Evolutionary conservation across 37 sponge, comb jelly and placozoan species (phyloP).

Genomic region (Amphimedon queenslandica): DNA sequence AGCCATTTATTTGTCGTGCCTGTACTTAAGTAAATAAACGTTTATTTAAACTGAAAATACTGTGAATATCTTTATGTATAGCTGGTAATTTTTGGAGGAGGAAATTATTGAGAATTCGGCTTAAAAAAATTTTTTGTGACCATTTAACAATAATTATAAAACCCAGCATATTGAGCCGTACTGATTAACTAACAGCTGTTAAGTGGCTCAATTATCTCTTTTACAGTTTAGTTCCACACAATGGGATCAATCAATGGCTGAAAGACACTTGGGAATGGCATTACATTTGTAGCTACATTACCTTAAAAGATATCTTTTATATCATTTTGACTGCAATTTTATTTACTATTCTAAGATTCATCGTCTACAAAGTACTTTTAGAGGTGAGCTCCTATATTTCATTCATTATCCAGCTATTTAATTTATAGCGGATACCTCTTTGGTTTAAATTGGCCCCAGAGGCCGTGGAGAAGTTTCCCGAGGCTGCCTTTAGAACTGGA

Average conservation of each 20-base stretch:
- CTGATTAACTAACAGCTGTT: no score
- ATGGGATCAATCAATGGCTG: neutral
- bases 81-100: no score
- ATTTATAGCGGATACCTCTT: conserved; percentile 49
- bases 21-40: no score
- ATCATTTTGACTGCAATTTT: neutral
- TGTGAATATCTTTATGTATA: no score
- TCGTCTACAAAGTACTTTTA: neutral
- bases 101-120: no score
- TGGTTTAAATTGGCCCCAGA: conserved; percentile 43
- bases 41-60: no score
- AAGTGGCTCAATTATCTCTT: neutral
- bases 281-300: neutral
- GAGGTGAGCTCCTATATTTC: neutral
- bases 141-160: no score
- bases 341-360: neutral
- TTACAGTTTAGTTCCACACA: neutral
- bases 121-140: no score
- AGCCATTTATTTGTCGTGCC: no score
- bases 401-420: neutral
- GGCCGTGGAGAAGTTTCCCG: conserved; percentile 54
- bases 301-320: neutral
- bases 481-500: conserved; percentile 39
- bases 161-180: no score
- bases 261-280: neutral